Base-by-base conservation (phyloP, 2,797 vertebrate species). In the Sitta carolinensis region DNA sequence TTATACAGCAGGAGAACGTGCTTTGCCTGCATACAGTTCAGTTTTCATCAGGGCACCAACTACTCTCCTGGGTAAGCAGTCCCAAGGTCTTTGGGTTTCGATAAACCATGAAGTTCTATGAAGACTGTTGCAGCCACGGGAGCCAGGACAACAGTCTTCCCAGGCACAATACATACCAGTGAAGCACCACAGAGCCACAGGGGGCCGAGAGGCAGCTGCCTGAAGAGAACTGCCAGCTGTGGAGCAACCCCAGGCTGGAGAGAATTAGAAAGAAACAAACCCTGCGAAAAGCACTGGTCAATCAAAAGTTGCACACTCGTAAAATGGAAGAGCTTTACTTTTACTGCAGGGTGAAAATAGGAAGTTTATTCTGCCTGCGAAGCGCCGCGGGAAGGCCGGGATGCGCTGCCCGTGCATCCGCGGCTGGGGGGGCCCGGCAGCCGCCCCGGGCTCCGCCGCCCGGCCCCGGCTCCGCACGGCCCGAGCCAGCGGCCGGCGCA, bases 91-190 rank as follows among this genome's bases (percentile, higher is more conserved):
- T 43, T 16, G 8, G 7, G 23, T 73, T 50, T 36, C 54, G 52
- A 17, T 21, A 69, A 79, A 50, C 15, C 51, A 38, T 4, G 0
- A 75, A 82, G 63, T 34, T 54, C 62, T 16, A 16, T 15, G 42
- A 42, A 54, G 32, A 38, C 9, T 3, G 1, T 5, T 27, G 21
- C 36, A 25, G 36, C 25, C 3, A 7, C 8, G 1, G 43, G 54
- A 64, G 34, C 36, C 4, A 4, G 27, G 36, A 38, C 16, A 20
- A 25, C 18, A 9, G 16, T 4, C 16, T 32, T 12, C 38, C 38
- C 14, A 3, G 20, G 21, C 38, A 54, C 45, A 30, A 48, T 0
- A 21, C 34, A 10, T 8, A 14, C 4, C 3, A 2, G 8, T 0
- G 47, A 36, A 27, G 40, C 45, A 2, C 25, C 55, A 36, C 12